Percentiles rank a stretch among this genome's conserved stretches.
Conservation (phyloP, 2,113 vertebrate genomes). For the Anguilla japonica region DNA sequence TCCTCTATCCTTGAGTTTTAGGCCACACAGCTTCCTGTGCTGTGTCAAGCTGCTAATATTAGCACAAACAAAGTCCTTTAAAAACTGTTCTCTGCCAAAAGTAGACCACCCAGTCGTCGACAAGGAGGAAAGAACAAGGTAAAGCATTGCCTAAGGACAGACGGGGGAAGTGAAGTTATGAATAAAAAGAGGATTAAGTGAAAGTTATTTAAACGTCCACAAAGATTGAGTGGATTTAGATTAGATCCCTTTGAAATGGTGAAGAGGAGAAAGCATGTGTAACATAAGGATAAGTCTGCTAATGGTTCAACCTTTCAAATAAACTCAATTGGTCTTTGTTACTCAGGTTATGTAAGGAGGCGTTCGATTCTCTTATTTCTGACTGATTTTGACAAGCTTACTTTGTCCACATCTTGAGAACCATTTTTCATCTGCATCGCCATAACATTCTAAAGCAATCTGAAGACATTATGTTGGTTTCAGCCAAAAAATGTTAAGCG, state of each 20-base stretch:
- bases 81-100: constrained; percentile 7
- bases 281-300: not conserved
- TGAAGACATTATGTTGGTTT: not conserved
- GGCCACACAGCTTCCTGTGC: constrained; percentile 44
- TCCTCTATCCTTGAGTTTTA: constrained; percentile 48
- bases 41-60: constrained; percentile 43
- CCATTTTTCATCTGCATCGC: constrained; percentile 1
- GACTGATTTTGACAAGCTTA: not conserved
- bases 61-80: constrained; percentile 29
- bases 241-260: not conserved
- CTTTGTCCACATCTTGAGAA: not conserved
- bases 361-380: not conserved
- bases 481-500: not conserved
- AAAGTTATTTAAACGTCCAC: constrained; percentile 3
- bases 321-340: not conserved
- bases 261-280: not conserved
- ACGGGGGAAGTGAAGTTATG: not conserved
- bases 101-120: constrained; percentile 37
- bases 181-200: constrained; percentile 22
- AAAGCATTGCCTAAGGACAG: constrained; percentile 17
- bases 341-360: not conserved
- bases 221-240: constrained; percentile 4
- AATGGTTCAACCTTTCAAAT: not conserved
- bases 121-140: not conserved
- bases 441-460: not conserved